phyloP scores from a whole-genome alignment of 1,140 invertebrate species.

The Papilio polytes region DNA sequence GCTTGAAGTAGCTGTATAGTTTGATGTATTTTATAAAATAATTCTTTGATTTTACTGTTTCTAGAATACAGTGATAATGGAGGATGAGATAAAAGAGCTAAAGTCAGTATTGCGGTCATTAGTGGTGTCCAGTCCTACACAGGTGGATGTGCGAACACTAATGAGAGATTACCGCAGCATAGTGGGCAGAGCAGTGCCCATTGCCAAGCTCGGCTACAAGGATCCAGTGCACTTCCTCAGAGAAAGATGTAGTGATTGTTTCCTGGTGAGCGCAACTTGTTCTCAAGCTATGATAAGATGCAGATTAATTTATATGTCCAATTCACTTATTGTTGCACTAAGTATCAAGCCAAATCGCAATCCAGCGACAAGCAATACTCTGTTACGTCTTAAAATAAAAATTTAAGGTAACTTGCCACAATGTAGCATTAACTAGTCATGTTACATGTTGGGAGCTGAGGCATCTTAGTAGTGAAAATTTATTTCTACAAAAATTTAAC shows the following conservation, averaged over 20 bases:
- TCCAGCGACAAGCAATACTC: no score
- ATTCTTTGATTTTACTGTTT: conserved; percentile 20
- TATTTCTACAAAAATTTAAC: no score
- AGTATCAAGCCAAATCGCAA: no score
- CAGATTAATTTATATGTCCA: no score
- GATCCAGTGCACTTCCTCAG: conserved; percentile 66
- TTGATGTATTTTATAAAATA: not conserved
- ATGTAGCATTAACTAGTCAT: no score
- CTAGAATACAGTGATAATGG: conserved; percentile 53
- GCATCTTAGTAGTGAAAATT: no score
- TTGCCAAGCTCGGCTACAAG: conserved; percentile 64
- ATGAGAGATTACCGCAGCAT: conserved; percentile 68
- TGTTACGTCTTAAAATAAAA: no score
- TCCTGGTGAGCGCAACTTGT: conserved; percentile 61
- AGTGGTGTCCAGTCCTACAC: conserved; percentile 71
- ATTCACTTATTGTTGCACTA: no score
- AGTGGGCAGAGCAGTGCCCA: conserved; percentile 62
- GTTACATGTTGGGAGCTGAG: no score
- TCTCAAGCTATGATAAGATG: no score
- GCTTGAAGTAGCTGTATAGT: not conserved
- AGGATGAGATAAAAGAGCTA: conserved; percentile 62
- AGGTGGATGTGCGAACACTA: conserved; percentile 65
- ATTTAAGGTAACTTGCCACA: no score
- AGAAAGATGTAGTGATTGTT: conserved; percentile 70
- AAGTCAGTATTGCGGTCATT: conserved; percentile 68